Evolutionary conservation across 2,113 vertebrate genomes (phyloP).

Genomic region (Crotalus helleri): DNA sequence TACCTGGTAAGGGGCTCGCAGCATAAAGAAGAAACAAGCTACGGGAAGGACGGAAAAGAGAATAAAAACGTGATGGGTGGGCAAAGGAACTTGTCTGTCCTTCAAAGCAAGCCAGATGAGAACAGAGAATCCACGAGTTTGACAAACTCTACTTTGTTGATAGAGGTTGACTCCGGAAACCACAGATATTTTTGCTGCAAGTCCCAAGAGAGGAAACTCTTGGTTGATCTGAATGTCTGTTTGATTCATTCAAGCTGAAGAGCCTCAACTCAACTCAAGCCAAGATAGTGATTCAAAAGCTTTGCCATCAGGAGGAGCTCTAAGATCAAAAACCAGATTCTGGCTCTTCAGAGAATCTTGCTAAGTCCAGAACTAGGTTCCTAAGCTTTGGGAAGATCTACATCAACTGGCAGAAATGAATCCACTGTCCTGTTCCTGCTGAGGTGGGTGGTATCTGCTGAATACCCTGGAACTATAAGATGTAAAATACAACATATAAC

Average conservation of each 20-base stretch:
- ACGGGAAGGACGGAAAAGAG: background rate
- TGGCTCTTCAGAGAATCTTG: too few species aligned
- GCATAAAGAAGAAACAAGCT: background rate
- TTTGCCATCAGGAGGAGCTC: background rate
- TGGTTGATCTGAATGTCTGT: background rate
- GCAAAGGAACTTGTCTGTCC: background rate
- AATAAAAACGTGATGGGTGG: background rate
- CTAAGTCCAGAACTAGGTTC: background rate
- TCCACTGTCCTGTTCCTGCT: background rate
- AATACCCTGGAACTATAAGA: too few species aligned
- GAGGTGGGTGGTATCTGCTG: background rate
- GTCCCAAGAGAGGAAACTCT: background rate
- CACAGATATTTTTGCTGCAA: background rate
- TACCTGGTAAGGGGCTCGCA: background rate
- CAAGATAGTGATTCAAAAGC: background rate
- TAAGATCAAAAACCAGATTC: background rate
- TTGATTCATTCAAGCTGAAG: background rate
- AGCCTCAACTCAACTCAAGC: background rate
- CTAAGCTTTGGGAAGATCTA: background rate
- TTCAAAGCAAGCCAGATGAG: background rate
- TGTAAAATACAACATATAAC: too few species aligned
- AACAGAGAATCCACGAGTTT: background rate
- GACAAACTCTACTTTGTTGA: background rate
- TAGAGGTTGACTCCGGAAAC: background rate
- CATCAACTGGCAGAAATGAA: background rate